Evolutionary conservation across 1,140 invertebrate species (phyloP).

Genomic region (Atta colombica): DNA sequence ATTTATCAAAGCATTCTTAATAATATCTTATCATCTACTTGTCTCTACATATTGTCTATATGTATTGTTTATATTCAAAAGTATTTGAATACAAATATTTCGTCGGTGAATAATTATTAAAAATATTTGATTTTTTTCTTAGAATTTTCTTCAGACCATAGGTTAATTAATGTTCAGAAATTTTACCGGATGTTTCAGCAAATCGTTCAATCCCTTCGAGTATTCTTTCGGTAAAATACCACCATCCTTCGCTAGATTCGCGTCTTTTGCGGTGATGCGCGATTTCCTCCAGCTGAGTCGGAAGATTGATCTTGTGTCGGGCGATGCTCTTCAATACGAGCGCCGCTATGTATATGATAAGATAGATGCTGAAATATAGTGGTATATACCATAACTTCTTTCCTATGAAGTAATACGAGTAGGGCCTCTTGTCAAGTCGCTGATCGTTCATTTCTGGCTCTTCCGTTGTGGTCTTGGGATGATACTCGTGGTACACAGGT

Average conservation of each 20-base stretch:
- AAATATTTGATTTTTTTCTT: background rate
- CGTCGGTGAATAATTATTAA: background rate
- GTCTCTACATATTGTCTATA: background rate
- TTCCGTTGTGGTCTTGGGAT: slow-evolving; percentile 78
- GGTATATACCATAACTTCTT: slow-evolving; percentile 94
- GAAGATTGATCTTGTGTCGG: slow-evolving; percentile 90
- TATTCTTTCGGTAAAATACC: slow-evolving; percentile 69
- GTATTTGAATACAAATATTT: background rate
- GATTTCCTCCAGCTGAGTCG: slow-evolving; percentile 78
- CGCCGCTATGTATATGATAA: slow-evolving; percentile 92
- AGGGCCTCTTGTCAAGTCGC: slow-evolving; percentile 90
- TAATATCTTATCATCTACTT: background rate
- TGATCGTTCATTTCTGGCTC: slow-evolving; percentile 88
- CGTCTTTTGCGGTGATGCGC: slow-evolving; percentile 68
- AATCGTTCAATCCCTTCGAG: slow-evolving; percentile 78
- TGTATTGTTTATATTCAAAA: background rate
- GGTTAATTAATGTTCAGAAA: background rate
- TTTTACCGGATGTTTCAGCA: slow-evolving; percentile 56
- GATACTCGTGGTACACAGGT: slow-evolving; percentile 83
- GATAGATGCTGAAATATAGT: slow-evolving; percentile 94
- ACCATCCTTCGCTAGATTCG: slow-evolving; percentile 68
- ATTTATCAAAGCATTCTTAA: background rate
- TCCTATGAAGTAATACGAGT: slow-evolving; percentile 93
- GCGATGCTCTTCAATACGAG: slow-evolving; percentile 93
- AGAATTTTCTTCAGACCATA: background rate